Evolutionary conservation across 2,113 vertebrate genomes (phyloP).

Genomic region (Eira barbara): DNA sequence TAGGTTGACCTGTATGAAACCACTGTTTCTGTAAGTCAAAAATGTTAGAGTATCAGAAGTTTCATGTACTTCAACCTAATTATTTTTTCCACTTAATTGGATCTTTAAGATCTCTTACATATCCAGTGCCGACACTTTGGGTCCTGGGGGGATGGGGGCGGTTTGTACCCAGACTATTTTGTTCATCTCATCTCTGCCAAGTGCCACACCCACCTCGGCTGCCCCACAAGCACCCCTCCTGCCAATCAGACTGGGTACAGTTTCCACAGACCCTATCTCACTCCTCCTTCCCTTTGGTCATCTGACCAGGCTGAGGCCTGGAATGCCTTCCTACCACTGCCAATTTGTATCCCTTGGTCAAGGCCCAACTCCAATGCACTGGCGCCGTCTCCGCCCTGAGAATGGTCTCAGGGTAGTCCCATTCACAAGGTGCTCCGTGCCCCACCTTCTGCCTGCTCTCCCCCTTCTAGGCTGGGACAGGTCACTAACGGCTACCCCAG

Average conservation of each 20-base stretch:
- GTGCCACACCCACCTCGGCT: not conserved
- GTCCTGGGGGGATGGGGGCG: not conserved
- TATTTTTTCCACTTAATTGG: not conserved
- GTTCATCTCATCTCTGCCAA: not conserved
- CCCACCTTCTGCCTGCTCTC: not conserved
- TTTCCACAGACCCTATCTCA: not conserved
- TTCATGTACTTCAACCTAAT: not conserved
- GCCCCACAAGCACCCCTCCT: not conserved
- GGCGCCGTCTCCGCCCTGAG: not conserved
- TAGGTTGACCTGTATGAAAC: not conserved
- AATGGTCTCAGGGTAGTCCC: not conserved
- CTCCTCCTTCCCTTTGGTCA: not conserved
- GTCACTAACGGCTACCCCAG: not conserved
- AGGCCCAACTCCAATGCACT: not conserved
- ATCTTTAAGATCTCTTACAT: not conserved
- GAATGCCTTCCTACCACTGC: not conserved
- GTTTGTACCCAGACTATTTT: not conserved
- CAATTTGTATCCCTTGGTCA: not conserved
- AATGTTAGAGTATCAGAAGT: not conserved
- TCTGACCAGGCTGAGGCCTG: not conserved
- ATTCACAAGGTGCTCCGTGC: not conserved
- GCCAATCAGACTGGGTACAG: not conserved
- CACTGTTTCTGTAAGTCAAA: not conserved
- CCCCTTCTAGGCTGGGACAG: not conserved
- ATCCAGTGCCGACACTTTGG: not conserved